A percentile compares a stretch with the other conserved stretches of the same genome.
Evolutionary conservation across 2,113 vertebrate genomes (phyloP).

Genomic region (Thalassoma bifasciatum): DNA sequence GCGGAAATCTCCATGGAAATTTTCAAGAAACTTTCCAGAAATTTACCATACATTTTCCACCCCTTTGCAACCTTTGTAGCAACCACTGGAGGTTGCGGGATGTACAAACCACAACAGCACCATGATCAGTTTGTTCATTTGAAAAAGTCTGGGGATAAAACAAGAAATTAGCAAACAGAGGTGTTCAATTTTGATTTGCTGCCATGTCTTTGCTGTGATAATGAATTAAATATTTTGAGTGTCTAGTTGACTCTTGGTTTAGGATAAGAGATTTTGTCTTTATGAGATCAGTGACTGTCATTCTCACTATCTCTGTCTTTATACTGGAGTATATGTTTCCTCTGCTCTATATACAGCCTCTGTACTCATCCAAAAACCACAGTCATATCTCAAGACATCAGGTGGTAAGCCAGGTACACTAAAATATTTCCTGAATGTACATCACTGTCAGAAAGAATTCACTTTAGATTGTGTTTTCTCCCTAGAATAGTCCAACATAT

Average conservation of each 20-base stretch:
- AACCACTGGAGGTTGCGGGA: too few species aligned
- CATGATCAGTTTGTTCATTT: too few species aligned
- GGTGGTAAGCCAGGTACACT: background rate
- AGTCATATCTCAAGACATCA: background rate
- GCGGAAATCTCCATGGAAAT: too few species aligned
- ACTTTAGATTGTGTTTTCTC: constrained; percentile 21
- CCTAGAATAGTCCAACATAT: constrained; percentile 45
- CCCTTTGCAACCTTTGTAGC: too few species aligned
- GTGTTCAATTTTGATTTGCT: background rate
- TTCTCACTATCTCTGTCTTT: background rate
- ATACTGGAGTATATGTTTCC: background rate
- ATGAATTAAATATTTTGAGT: too few species aligned
- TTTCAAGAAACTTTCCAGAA: too few species aligned
- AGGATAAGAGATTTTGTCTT: background rate
- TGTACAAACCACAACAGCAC: too few species aligned
- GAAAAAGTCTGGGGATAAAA: too few species aligned
- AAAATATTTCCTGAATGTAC: constrained; percentile 2
- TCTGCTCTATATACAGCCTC: background rate
- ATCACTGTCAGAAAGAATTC: constrained; percentile 29
- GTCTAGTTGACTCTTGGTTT: too few species aligned
- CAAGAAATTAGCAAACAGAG: too few species aligned
- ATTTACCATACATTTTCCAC: too few species aligned
- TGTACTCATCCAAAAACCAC: background rate
- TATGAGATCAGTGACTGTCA: background rate
- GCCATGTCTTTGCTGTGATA: background rate